Base-by-base conservation (phyloP, 2,113 vertebrate species). In the Rhipidura dahli region DNA sequence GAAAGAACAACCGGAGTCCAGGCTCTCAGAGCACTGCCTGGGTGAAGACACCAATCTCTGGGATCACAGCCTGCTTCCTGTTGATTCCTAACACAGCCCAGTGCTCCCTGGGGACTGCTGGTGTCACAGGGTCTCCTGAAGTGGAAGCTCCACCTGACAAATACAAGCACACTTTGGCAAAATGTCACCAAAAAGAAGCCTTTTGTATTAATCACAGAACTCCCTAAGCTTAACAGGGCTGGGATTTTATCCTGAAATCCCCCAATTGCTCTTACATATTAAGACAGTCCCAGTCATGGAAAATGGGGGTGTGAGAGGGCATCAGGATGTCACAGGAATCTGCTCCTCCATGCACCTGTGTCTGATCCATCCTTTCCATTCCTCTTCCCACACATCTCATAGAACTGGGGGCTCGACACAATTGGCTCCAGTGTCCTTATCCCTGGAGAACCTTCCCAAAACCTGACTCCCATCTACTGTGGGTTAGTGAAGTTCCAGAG, bases 21-120 rank as follows among this genome's bases (percentile, higher is more conserved):
- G 39, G 30, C 19, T 54, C 37, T 56, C 63, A 66, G 72, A 59
- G n/a, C 49, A 24, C 51, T 64, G 24, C 31, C 3, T 61, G 92
- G 28, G 10, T 27, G 33, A 57, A 61, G 37, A 63, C 10, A 51
- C 6, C 26, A 3, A 28, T 10, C 20, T 2, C 0, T 0, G 9
- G 57, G 26, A 42, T 42, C 45, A 57, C 28, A 88, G 13, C 15
- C 59, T 2, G 2, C 26, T 24, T 33, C 26, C 14, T 31, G n/a
- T 80, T 47, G 10, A 8, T 33, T 1, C 18, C 37, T 20, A 2
- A 16, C 31, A 10, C 9, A 64, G 24, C 53, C 27, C 65, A 28
- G n/a, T 5, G 59, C 28, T 80, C 31, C 39, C 6, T 5, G 7
- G 53, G 26, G 42, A 13, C 2, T 3, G 2, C 2, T 31, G 50